phyloP scores from a whole-genome alignment of 2,888 invertebrate species.

The Hydraecia micacea region DNA sequence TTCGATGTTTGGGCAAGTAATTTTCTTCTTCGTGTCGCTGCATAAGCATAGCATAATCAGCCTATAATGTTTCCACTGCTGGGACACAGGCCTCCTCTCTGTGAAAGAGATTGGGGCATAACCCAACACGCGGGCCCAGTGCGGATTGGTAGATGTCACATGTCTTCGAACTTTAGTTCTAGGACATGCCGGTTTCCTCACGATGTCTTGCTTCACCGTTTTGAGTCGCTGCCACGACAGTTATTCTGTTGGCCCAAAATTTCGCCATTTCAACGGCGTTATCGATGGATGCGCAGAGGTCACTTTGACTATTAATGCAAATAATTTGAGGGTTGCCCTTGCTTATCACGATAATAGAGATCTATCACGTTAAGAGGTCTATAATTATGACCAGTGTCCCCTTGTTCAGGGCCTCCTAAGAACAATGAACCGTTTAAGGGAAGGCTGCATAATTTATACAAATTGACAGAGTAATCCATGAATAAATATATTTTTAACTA shows the following conservation, averaged over 20 bases:
- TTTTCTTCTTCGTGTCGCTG: neutral
- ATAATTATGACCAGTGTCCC: neutral
- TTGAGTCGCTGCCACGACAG: neutral
- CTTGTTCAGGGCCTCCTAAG: neutral
- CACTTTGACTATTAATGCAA: neutral
- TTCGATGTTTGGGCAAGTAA: neutral
- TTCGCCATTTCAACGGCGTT: neutral
- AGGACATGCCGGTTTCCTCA: neutral
- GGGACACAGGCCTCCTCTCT: too few relatives aligned
- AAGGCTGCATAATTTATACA: neutral
- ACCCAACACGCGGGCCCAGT: too few relatives aligned
- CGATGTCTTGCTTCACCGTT: neutral
- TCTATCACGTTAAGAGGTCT: neutral
- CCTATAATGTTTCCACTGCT: too few relatives aligned
- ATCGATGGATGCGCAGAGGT: neutral
- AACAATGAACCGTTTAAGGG: conserved; percentile 11
- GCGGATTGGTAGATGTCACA: too few relatives aligned
- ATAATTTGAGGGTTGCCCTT: neutral
- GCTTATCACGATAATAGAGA: neutral
- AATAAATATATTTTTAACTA: neutral
- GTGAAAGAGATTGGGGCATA: too few relatives aligned
- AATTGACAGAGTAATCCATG: neutral
- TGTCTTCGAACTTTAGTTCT: too few relatives aligned
- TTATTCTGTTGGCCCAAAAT: neutral
- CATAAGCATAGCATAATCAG: too few relatives aligned